These are phyloP conservation scores for Paraescarpia echinospica DNA, from an alignment of 1,140 invertebrate species.

Conservation along the genomic window DNA sequence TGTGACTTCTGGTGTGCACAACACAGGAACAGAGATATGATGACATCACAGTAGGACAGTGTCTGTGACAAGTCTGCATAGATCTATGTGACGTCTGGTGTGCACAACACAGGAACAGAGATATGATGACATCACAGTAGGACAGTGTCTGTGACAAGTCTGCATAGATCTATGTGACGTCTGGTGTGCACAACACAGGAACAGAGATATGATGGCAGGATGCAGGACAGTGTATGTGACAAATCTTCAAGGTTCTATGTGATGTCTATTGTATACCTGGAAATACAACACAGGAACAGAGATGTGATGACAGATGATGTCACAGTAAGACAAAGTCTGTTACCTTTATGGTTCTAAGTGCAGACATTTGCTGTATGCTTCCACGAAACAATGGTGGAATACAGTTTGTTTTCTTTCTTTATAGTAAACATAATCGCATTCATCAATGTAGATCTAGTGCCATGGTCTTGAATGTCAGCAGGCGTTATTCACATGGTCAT, in stretches of 20 bases:
- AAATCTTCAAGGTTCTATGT: too few species aligned
- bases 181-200: too few species aligned
- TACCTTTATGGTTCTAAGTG: neutral
- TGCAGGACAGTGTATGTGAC: too few species aligned
- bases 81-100: neutral
- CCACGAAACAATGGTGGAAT: neutral
- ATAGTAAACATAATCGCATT: neutral
- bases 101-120: slow-evolving; percentile 58
- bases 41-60: neutral
- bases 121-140: neutral
- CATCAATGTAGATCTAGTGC: neutral
- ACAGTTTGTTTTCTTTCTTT: neutral
- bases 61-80: neutral
- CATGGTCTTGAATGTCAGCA: neutral
- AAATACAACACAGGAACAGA: slow-evolving; percentile 59
- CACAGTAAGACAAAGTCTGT: neutral
- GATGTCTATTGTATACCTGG: too few species aligned
- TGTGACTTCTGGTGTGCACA: neutral
- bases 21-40: neutral
- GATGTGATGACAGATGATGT: neutral
- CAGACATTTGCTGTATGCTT: neutral
- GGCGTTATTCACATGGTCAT: neutral
- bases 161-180: too few species aligned
- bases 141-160: too few species aligned
- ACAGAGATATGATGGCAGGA: too few species aligned